These are phyloP conservation scores for Micropoecilia bifurca DNA, from an alignment of 2,797 vertebrate species.

Conservation along the genomic window DNA sequence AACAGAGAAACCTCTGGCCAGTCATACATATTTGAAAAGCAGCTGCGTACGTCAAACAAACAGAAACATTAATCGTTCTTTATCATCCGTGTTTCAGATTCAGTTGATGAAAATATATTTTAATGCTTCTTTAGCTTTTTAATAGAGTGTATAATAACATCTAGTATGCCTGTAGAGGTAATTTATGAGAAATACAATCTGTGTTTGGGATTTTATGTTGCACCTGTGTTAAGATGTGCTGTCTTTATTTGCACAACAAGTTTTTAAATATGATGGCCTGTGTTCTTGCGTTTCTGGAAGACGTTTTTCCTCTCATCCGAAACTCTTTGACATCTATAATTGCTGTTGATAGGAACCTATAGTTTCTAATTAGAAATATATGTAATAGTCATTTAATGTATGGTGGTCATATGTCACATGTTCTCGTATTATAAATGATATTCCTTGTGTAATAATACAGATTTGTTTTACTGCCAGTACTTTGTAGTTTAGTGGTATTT, in stretches of 20 bases:
- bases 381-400: not conserved
- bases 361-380: not conserved
- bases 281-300: not conserved
- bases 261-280: not conserved
- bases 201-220: not conserved
- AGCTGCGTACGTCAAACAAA: not conserved
- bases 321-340: not conserved
- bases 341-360: not conserved
- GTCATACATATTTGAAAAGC: constrained; percentile 9
- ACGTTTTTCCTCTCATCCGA: not conserved
- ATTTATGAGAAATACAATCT: not conserved
- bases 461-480: not conserved
- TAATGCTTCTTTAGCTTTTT: not conserved
- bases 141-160: not conserved
- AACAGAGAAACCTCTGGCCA: constrained; percentile 36
- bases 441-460: not conserved
- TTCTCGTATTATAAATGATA: not conserved
- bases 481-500: not conserved
- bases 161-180: not conserved
- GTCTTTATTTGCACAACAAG: not conserved
- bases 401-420: constrained; percentile 6
- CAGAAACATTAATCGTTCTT: not conserved
- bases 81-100: not conserved
- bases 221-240: not conserved
- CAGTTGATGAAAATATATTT: not conserved